Evolutionary conservation across 2,113 vertebrate genomes (phyloP), one percentile per base, ranked within the genome.

Genomic region (Stigmatopora argus): DNA sequence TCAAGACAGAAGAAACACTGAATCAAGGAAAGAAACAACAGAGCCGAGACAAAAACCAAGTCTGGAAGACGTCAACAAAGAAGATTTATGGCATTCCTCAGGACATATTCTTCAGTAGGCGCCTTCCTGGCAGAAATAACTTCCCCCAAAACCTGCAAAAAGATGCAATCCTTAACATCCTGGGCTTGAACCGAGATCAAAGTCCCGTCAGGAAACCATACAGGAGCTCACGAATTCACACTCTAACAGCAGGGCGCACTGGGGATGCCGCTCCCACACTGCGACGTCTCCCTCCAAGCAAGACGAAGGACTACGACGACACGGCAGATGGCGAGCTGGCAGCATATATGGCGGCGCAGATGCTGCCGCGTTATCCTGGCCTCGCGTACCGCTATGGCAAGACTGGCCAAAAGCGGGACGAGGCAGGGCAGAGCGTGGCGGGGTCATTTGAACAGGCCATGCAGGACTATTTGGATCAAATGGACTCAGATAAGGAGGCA

Each of bases 151-250:
- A 93, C 57, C 83, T 92, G 65, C 93, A 87, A 76, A 89, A 91
- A 1, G 91, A 96, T 72, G 93, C 95, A 58, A 92, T 98, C 62
- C 84, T 96, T 41, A 93, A 80, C 75, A 90, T 97, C 69, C 89
- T 98, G 57, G 94, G 92, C 38, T 68, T 92, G 52, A 90, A 86
- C 46, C 89, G 87, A 68, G 92, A 90, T 41, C 66, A 77, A 7
- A 75, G 87, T 17, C 92, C 92, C 26, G 72, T 85, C 61, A 84
- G 88, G 35, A 90, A 85, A 74, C 91, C 51, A 48, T 79, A 81
- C 79, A 92, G 92, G 60, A 91, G 83, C 18, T 76, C 90, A n/a
- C 91, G 89, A 76, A 75, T 91, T 49, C 80, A 88, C 62, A 78
- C 90, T 45, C 59, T 81, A 65, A 78, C 90, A 55, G 75, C 82